Evolutionary conservation across 1,140 invertebrate species (phyloP), one percentile per base, ranked within the genome.

Genomic region (Pemphigus obesinymphae): DNA sequence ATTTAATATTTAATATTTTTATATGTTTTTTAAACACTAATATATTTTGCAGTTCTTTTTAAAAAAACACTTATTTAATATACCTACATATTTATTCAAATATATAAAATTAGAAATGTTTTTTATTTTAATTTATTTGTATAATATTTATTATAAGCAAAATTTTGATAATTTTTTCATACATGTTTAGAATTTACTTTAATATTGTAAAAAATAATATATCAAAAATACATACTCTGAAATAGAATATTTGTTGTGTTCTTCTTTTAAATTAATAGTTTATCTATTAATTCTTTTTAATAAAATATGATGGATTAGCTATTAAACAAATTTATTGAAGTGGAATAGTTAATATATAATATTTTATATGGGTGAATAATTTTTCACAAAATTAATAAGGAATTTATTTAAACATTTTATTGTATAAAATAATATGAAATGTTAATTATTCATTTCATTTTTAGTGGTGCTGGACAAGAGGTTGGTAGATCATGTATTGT

Each of bases 401-500:
- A 31, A 13, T 15, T 8, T 34, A 34, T 58, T 45, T 3, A 23
- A 23, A 23, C 6, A 31, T 31, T 31, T 0, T 20, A 1, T 17
- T 31, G 31, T 34, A 50, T 73, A 2, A n/a, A 31, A 48, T 13
- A 37, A 5, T 73, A 20, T 50, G 82, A 72, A 80, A 82, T 82
- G 37, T 83, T 48, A 84, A 78, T 83, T 70, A 78, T 61, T 55
- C 2, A 8, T 70, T 70, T 82, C 82, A 85, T 85, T 89, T 91
- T 83, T 86, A 95, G 94, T 26, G 98, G 98, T 58, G 97, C 98
- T 84, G 98, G 98, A 4, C 98, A 99, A 89, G 98, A 99, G 91
- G 98, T 99, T 29, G 98, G 98, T 29, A 88, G 98, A 88, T 99
- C 97, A 85, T 99, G 98, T 89, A 97, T 99, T 76, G 95, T 99